Conservation (phyloP, 1,140 invertebrate species). For the Paracyclopina nana region DNA sequence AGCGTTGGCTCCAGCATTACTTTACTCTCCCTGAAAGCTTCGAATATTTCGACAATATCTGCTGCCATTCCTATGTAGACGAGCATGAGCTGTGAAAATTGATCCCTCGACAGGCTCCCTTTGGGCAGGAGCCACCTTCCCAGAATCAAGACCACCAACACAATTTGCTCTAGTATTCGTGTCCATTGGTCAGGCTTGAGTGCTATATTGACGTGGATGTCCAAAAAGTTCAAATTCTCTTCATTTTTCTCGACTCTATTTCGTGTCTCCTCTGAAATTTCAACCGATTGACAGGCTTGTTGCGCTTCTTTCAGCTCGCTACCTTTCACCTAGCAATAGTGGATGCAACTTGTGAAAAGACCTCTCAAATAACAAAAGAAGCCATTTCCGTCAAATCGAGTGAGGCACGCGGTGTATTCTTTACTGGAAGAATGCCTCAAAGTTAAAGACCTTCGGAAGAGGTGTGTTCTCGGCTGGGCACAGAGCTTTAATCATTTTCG, state of each 20-base stretch:
- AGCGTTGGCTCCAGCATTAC: slow-evolving; percentile 20
- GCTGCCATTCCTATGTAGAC: slow-evolving; percentile 34
- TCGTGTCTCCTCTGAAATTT: neutral
- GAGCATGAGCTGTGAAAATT: slow-evolving; percentile 33
- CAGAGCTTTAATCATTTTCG: too few relatives aligned
- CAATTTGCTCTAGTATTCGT: slow-evolving; percentile 27
- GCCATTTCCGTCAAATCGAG: too few relatives aligned
- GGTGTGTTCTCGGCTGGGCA: too few relatives aligned
- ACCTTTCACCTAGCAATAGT: neutral
- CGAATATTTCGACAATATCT: slow-evolving; percentile 37
- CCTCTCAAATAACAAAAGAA: too few relatives aligned
- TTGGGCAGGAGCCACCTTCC: slow-evolving; percentile 29
- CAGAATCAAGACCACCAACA: slow-evolving; percentile 27
- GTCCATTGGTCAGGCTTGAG: slow-evolving; percentile 23
- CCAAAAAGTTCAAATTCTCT: slow-evolving; percentile 1
- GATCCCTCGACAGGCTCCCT: slow-evolving; percentile 28
- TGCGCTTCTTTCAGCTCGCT: neutral
- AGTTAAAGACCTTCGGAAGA: too few relatives aligned
- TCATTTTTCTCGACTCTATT: neutral
- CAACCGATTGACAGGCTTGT: neutral
- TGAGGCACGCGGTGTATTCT: too few relatives aligned
- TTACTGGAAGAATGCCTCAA: too few relatives aligned
- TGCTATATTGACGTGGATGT: neutral
- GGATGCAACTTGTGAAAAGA: neutral
- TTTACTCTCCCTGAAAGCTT: slow-evolving; percentile 26